Conservation (phyloP, 1,140 invertebrate genomes). For the Doryteuthis pealeii region DNA sequence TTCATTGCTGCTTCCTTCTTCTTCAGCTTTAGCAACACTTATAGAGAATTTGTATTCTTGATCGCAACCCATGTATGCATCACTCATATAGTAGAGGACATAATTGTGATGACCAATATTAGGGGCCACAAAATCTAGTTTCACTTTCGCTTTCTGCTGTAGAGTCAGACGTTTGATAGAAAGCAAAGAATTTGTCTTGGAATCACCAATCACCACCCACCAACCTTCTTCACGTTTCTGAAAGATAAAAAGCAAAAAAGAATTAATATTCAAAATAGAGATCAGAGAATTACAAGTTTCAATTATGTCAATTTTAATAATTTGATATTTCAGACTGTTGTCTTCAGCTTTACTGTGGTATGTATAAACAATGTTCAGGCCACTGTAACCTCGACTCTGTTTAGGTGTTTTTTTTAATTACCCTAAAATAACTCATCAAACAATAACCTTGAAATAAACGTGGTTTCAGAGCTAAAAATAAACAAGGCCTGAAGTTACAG, state of each 20-base stretch:
- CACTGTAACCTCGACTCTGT: too few species aligned
- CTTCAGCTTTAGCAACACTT: slow-evolving; percentile 70
- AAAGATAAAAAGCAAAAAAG: slow-evolving; percentile 19
- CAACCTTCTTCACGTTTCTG: slow-evolving; percentile 97
- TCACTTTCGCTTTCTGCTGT: slow-evolving; percentile 91
- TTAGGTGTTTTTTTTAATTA: too few species aligned
- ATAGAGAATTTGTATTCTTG: slow-evolving; percentile 67
- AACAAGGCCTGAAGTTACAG: too few species aligned
- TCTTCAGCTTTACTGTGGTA: too few species aligned
- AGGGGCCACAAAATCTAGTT: slow-evolving; percentile 93
- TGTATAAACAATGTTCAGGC: too few species aligned
- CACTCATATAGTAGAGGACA: slow-evolving; percentile 98
- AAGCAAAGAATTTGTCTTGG: slow-evolving; percentile 88
- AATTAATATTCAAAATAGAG: not conserved
- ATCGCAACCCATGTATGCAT: slow-evolving; percentile 97
- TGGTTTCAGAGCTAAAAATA: too few species aligned
- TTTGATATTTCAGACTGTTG: too few species aligned
- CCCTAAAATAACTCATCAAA: too few species aligned
- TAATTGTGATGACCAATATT: slow-evolving; percentile 77
- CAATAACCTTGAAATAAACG: too few species aligned
- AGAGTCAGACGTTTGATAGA: slow-evolving; percentile 95
- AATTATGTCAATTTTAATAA: too few species aligned
- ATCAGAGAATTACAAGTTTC: not conserved
- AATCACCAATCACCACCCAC: slow-evolving; percentile 99
- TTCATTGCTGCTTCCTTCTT: slow-evolving; percentile 54